These are phyloP conservation scores for Delia radicum DNA, from an alignment of 1,140 invertebrate species.

Conservation along the genomic window DNA sequence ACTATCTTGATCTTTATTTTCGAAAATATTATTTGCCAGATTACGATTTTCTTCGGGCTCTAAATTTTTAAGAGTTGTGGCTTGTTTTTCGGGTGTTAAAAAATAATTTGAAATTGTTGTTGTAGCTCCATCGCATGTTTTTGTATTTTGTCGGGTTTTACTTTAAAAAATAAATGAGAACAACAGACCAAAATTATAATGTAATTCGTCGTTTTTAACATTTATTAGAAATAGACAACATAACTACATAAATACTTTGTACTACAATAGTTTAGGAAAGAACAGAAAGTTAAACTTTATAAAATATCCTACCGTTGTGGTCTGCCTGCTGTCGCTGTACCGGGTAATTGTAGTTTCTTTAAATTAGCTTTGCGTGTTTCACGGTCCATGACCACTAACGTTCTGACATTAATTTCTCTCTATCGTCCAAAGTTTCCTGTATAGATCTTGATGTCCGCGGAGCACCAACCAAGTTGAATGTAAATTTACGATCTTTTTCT, in stretches of 20 bases:
- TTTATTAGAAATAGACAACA: not conserved
- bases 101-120: conserved; percentile 15
- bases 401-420: conserved; percentile 33
- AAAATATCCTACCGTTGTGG: conserved; percentile 12
- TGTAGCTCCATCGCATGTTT: not conserved
- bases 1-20: not conserved
- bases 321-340: conserved; percentile 30
- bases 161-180: conserved; percentile 18
- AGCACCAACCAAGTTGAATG: conserved; percentile 38
- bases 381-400: conserved; percentile 40
- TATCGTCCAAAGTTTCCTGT: conserved; percentile 38
- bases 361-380: conserved; percentile 43
- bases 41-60: not conserved
- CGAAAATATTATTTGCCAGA: not conserved
- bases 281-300: not conserved
- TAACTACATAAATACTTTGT: not conserved
- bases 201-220: too few relatives aligned
- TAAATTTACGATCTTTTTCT: conserved; percentile 38
- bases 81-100: not conserved
- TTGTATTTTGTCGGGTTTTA: not conserved
- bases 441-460: conserved; percentile 36
- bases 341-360: conserved; percentile 43
- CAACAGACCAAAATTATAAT: not conserved
- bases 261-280: not conserved
- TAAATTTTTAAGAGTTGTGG: too few relatives aligned